These are phyloP conservation scores for Rosalia funebris DNA, from an alignment of 2,888 invertebrate species.

Conservation along the genomic window DNA sequence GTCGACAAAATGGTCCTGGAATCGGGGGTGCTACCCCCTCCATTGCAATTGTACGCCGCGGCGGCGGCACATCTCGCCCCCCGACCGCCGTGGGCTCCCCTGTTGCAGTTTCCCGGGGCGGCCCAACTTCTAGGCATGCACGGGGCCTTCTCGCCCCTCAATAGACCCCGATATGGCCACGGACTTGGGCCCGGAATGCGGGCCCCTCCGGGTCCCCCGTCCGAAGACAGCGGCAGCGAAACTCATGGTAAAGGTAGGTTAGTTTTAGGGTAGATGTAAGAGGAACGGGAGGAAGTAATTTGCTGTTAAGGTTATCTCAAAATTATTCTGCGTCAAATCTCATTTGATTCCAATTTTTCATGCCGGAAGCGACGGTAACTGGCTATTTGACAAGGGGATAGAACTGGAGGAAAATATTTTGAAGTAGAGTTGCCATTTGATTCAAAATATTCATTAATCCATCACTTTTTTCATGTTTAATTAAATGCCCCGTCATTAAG, in stretches of 20 bases:
- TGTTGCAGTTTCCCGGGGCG: conserved; percentile 64
- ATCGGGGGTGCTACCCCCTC: conserved; percentile 73
- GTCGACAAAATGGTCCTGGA: conserved; percentile 71
- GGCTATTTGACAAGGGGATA: too few species aligned
- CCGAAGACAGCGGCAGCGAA: conserved; percentile 64
- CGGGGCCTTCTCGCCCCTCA: conserved; percentile 63
- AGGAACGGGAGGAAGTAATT: not conserved
- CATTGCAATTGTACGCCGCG: conserved; percentile 76
- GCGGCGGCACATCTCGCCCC: conserved; percentile 74
- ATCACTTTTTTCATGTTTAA: too few species aligned
- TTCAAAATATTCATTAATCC: too few species aligned
- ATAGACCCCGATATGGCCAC: conserved; percentile 60
- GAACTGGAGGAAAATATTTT: too few species aligned
- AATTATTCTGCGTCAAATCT: too few species aligned
- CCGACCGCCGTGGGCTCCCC: conserved; percentile 67
- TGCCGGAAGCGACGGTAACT: too few species aligned
- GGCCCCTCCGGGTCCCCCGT: conserved; percentile 62
- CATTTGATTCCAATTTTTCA: too few species aligned
- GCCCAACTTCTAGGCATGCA: conserved; percentile 64
- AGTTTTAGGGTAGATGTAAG: conserved; percentile 10
- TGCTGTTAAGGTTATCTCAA: not conserved
- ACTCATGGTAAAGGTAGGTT: conserved; percentile 64
- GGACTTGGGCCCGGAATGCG: conserved; percentile 57
- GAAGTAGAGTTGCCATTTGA: too few species aligned
- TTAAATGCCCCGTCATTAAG: too few species aligned